Base-by-base conservation (phyloP, 2,888 invertebrate genomes). In the Pyrocoelia pectoralis region DNA sequence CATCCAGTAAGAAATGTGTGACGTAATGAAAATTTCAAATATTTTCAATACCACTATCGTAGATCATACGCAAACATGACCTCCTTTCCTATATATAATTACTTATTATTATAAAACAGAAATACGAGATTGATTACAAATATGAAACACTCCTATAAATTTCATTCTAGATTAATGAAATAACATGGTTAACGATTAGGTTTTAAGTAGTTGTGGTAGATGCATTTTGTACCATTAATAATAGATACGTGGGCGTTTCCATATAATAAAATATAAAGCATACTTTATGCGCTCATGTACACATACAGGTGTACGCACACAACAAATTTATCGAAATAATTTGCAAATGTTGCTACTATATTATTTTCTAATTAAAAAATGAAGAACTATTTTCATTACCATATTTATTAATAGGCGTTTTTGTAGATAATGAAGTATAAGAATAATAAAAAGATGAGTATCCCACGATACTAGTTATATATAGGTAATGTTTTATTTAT, bases 401-500 rank as follows among this genome's bases (percentile, higher is more conserved):
- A 56, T 62, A 62, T 62, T 57, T 53, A 62, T 62, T 62, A 62
- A 62, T 53, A 52, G 62, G 40, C 57, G 57, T 54, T 57, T 57
- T 56, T 49, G 62, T 29, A 17, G 12, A 48, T 62, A 53, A 62
- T 57, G 57, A 67, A 67, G 68, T 67, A 66, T 66, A 67, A 57
- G 56, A 51, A 56, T n/a, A n/a, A n/a, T 38, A 67, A 65, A 68
- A 65, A 70, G 65, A 62, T 48, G 65, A 69, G 56, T 64, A 72
- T 73, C 72, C 72, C 71, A 72, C 72, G 73, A 66, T 72, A 70
- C 72, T 61, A 69, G 68, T 71, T 68, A 40, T 55, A 9, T 51
- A 56, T 56, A n/a, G n/a, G n/a, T n/a, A n/a, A 69, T 69, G 69
- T 71, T 72, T 71, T 71, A 71, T 73, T 71, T 72, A 71, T 72